phyloP scores from a whole-genome alignment of 1,140 invertebrate species.

The Aphelenchoides avenae region DNA sequence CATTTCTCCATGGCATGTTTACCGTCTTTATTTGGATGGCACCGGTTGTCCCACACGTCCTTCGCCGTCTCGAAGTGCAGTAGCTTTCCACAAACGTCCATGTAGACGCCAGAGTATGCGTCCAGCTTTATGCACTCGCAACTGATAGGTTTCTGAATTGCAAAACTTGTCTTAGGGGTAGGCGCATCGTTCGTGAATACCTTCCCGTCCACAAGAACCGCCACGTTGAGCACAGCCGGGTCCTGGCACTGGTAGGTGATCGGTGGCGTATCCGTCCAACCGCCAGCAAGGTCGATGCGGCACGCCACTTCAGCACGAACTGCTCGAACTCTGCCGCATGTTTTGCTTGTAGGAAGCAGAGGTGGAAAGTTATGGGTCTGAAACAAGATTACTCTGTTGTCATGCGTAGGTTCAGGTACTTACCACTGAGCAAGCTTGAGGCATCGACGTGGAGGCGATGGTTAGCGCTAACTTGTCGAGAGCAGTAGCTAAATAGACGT shows the following conservation, averaged over 20 bases:
- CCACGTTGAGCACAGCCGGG: conserved; percentile 37
- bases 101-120: conserved; percentile 2
- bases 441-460: no score
- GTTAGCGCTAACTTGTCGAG: no score
- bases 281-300: conserved; percentile 39
- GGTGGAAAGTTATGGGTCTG: no score
- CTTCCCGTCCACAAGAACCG: conserved; percentile 36
- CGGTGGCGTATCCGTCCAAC: conserved; percentile 49
- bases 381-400: no score
- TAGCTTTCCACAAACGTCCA: no score
- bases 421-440: no score
- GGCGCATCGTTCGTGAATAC: conserved; percentile 9
- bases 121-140: conserved; percentile 9
- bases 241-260: conserved; percentile 37
- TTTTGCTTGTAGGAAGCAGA: no score
- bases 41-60: conserved; percentile 22
- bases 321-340: no score
- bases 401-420: no score
- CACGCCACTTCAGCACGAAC: conserved; percentile 17
- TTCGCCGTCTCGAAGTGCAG: conserved; percentile 13
- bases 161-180: background rate
- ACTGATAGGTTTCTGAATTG: conserved; percentile 1
- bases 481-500: no score
- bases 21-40: no score
- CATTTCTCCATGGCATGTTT: no score